Evolutionary conservation across 2,797 vertebrate genomes (phyloP).

Genomic region (Syndactyla subalaris): DNA sequence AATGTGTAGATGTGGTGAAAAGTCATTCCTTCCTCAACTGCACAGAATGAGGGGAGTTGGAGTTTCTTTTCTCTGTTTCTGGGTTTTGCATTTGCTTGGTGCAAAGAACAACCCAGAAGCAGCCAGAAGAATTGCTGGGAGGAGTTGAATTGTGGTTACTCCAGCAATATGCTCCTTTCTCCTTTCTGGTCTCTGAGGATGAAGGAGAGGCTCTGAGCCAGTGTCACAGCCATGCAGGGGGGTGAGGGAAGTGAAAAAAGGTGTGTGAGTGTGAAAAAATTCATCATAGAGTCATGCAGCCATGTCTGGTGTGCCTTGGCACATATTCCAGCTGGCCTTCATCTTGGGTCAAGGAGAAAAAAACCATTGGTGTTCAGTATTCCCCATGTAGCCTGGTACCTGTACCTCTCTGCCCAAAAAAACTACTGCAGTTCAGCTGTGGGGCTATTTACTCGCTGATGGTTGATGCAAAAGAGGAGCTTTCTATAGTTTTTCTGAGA

Average conservation of each 20-base stretch:
- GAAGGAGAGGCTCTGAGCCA: background rate
- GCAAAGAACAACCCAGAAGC: background rate
- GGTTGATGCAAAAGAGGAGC: background rate
- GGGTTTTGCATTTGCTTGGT: background rate
- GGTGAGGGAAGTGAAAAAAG: background rate
- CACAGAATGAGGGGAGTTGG: background rate
- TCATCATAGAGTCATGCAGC: background rate
- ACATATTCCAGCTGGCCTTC: background rate
- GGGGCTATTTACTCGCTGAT: background rate
- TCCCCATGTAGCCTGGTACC: background rate
- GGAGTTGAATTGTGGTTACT: too few species aligned
- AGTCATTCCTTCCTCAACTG: background rate
- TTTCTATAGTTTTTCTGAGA: background rate
- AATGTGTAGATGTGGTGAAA: background rate
- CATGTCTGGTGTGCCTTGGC: background rate
- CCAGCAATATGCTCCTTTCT: background rate
- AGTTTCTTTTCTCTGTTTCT: background rate
- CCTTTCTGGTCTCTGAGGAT: background rate
- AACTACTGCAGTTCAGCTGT: background rate
- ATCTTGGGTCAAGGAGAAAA: background rate
- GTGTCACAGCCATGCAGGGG: background rate
- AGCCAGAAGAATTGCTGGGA: background rate
- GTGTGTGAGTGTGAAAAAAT: too few species aligned
- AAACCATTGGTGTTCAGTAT: accelerated
- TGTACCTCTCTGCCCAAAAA: background rate